These are phyloP conservation scores for Typhlichthys eigenmanni DNA, from an alignment of 2,797 vertebrate species.

Conservation along the genomic window DNA sequence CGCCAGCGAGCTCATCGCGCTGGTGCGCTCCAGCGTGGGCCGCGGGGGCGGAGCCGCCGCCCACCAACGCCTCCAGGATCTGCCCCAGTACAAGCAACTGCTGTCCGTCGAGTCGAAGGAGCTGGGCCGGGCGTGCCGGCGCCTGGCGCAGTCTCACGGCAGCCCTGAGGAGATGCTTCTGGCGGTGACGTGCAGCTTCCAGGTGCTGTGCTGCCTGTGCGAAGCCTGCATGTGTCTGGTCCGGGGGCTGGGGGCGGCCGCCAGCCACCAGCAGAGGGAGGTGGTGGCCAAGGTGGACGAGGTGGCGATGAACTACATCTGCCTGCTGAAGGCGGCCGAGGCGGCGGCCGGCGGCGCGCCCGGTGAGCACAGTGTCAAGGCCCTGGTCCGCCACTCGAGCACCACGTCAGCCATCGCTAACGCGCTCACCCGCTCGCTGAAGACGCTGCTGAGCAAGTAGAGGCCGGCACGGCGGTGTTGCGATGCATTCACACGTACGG, in stretches of 20 bases:
- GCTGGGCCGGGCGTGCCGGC: conserved; percentile 92
- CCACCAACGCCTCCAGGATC: conserved; percentile 77
- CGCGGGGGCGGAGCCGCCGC: conserved; percentile 79
- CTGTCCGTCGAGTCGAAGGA: conserved; percentile 94
- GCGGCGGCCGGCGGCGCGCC: conserved; percentile 85
- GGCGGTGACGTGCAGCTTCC: conserved; percentile 94
- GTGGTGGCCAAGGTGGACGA: conserved; percentile 94
- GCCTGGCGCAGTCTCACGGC: conserved; percentile 91
- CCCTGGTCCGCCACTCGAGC: conserved; percentile 92
- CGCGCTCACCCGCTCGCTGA: conserved; percentile 97
- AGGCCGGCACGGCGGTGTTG: conserved; percentile 46
- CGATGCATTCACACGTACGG: conserved; percentile 55
- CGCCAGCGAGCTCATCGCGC: conserved; percentile 91
- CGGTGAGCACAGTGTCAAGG: conserved; percentile 87
- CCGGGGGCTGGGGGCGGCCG: conserved; percentile 84
- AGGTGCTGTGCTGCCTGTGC: conserved; percentile 95
- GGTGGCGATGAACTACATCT: conserved; percentile 97
- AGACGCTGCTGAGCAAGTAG: conserved; percentile 97
- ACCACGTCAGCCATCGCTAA: conserved; percentile 97
- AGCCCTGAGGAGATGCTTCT: conserved; percentile 95
- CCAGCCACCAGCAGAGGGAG: conserved; percentile 86
- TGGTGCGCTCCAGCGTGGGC: conserved; percentile 87
- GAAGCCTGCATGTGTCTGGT: conserved; percentile 98
- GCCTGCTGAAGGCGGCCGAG: conserved; percentile 93
- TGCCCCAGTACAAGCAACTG: conserved; percentile 93